Conservation (phyloP, 2,113 vertebrate genomes). For the Gallinago undulata region DNA sequence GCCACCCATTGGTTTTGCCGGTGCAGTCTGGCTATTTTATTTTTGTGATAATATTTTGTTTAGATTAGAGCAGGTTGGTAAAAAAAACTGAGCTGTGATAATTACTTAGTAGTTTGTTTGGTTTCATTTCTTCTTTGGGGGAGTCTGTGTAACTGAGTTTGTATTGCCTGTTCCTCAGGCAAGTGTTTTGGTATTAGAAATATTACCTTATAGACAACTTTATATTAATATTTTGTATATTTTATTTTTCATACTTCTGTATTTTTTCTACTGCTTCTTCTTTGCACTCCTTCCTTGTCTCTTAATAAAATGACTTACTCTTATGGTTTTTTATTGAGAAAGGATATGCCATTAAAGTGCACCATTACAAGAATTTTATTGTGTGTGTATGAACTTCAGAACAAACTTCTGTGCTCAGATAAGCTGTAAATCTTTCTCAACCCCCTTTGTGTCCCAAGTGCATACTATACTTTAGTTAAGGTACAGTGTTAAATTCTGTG, state of each 20-base stretch:
- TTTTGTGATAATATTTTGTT: constrained; percentile 1
- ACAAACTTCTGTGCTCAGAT: background rate
- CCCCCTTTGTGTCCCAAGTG: background rate
- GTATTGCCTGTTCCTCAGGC: constrained; percentile 23
- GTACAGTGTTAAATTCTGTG: background rate
- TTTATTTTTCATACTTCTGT: background rate
- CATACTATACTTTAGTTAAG: background rate
- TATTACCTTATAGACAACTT: background rate
- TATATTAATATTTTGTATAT: background rate
- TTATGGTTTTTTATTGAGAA: background rate
- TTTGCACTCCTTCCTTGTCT: background rate
- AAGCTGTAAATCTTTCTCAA: background rate
- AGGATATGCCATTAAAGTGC: background rate
- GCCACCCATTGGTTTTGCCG: background rate
- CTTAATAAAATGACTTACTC: background rate
- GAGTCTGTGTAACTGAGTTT: background rate
- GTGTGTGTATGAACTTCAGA: background rate
- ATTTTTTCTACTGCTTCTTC: background rate
- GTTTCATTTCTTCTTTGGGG: constrained; percentile 19
- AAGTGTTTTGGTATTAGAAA: constrained; percentile 1
- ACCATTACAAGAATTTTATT: background rate
- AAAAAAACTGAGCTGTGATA: constrained; percentile 6
- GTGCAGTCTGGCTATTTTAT: background rate
- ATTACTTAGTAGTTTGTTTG: constrained; percentile 1
- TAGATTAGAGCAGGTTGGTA: background rate